Base-by-base conservation (phyloP, 2,888 invertebrate species). In the Lamellibrachia satsuma region DNA sequence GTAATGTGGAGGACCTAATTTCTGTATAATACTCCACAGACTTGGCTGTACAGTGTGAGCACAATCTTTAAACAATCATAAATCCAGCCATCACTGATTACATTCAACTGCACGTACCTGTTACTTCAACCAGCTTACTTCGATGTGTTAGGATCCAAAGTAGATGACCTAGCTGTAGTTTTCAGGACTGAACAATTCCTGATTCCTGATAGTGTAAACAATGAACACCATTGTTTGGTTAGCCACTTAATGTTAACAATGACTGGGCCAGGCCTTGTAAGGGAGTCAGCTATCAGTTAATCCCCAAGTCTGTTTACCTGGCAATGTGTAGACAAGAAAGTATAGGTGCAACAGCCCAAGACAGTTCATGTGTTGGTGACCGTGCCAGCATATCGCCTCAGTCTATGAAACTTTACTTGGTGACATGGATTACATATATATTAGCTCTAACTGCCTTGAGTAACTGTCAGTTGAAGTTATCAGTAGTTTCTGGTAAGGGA, bases 261-360 rank as follows among this genome's bases (percentile, higher is more conserved):
- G 75, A 15, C 55, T 9, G 9, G 55, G 7, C 55, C 55, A 15
- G 0, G 75, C 75, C 75, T 75, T 75, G 15, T 75, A 75, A 75
- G 75, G 75, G 22, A 75, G 75, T 75, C 75, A 75, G 75, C 75
- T 75, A 75, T 75, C 75, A 75, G 75, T 22, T 75, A 75, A 75
- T 75, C 75, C 75, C 75, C 22, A n/a, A 75, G 55, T 75, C 22
- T 75, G 75, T 75, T 75, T 75, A 75, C 75, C 75, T 22, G 75
- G 75, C 22, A 22, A n/a, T 75, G 22, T 75, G 15, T 75, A n/a
- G 11, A 22, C 22, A 75, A 75, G 39, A 39, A 39, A 39, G n/a
- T n/a, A 75, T 22, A 75, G 6, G 6, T 6, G 75, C 75, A 75
- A n/a, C 22, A 22, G 75, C 15, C 4, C n/a, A 75, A 4, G n/a